Evolutionary conservation across 2,797 vertebrate genomes (phyloP).

Genomic region (Chaunax sp.): DNA sequence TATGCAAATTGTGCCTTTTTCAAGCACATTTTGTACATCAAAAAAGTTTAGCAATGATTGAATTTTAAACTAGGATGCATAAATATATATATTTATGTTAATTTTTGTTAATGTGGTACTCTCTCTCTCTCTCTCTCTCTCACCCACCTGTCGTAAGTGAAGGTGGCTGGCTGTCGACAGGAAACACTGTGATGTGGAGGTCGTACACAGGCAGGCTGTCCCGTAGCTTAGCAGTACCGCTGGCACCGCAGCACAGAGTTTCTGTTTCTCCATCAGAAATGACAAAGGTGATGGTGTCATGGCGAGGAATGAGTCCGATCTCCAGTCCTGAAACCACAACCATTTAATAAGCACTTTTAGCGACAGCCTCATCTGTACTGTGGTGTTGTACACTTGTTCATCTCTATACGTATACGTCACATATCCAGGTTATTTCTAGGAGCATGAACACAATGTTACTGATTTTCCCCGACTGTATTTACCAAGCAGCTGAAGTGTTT

Average conservation of each 20-base stretch:
- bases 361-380: neutral
- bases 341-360: neutral
- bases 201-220: constrained; percentile 88
- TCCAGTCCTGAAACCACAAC: constrained; percentile 85
- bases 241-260: constrained; percentile 82
- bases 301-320: constrained; percentile 86
- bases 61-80: too few species aligned
- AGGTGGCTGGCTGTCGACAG: constrained; percentile 92
- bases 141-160: constrained; percentile 83
- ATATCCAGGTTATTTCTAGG: too few species aligned
- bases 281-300: constrained; percentile 89
- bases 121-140: too few species aligned
- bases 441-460: too few species aligned
- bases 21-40: too few species aligned
- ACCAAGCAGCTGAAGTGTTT: too few species aligned
- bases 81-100: too few species aligned
- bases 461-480: too few species aligned
- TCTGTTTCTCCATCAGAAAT: constrained; percentile 89
- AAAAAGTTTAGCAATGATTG: too few species aligned
- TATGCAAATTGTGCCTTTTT: too few species aligned
- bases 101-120: too few species aligned
- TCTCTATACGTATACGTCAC: too few species aligned
- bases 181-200: constrained; percentile 91
- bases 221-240: constrained; percentile 65
- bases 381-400: neutral